Base-by-base conservation (phyloP, 1,140 invertebrate genomes). In the Oreohelix idahoensis region DNA sequence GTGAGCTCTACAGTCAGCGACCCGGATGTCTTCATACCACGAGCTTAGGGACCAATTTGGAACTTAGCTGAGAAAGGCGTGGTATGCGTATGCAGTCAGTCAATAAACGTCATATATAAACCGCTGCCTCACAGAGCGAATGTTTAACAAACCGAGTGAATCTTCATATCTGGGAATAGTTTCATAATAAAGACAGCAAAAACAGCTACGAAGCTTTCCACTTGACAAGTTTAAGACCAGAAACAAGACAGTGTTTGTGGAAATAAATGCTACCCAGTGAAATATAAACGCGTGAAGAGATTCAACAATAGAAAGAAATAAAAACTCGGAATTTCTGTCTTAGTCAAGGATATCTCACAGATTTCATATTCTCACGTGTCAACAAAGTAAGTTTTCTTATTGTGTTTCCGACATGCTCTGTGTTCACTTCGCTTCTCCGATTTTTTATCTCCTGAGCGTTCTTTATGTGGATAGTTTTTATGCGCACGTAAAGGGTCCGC, bases 161-260 rank as follows among this genome's bases (percentile, higher is more conserved):
- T 17, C n/a, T 35, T 66, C 20, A 17, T 32, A 35, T 23, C 63
- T 66, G 17, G 29, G 63, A 66, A 8, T 11, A 66, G 53, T 2
- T 23, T 5, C 10, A 58, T 23, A 58, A 20, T 23, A 58, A 58
- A 23, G 53, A 58, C 20, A 15, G 53, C 15, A 2, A 58, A n/a
- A 58, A 58, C 45, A 58, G 23, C 4, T 23, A 15, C 26, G 20
- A 58, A 58, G 17, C 15, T 58, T 58, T 66, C 11, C 29, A 66
- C 1, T 66, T 8, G 63, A 32, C 8, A 8, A 29, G 17, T 32
- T 66, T 32, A 66, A 2, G 26, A 88, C 74, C 35, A 83, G 58
- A 39, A 76, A 51, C 58, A 32, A 76, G 11, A 81, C 2, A 20
- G 1, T 29, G 1, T 29, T 83, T 69, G 58, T 23, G n/a, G 45